phyloP scores from a whole-genome alignment of 2,113 vertebrate species.

The Myotis davidii region DNA sequence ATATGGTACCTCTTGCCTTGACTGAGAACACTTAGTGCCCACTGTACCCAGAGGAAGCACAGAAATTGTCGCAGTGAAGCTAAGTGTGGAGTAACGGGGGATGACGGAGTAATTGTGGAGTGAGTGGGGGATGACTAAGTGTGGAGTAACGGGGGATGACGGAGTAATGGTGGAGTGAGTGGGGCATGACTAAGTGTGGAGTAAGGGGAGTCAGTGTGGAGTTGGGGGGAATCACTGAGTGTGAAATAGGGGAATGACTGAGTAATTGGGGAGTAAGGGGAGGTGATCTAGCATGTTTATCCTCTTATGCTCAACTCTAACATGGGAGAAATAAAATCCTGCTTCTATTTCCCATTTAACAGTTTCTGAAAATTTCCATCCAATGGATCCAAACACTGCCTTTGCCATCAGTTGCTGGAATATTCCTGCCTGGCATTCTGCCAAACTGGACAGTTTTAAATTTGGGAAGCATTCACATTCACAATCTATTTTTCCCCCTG shows the following conservation, averaged over 20 bases:
- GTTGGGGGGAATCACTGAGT: not conserved
- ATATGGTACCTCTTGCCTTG: not conserved
- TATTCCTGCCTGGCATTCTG: not conserved
- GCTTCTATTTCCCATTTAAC: not conserved
- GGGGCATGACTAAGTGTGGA: not conserved
- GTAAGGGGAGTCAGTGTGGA: not conserved
- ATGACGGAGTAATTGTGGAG: not conserved
- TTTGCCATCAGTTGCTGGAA: not conserved
- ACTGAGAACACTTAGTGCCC: not conserved
- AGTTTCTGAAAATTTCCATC: not conserved
- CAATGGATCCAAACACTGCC: not conserved
- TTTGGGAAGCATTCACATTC: slow-evolving; percentile 7
- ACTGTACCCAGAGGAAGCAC: not conserved
- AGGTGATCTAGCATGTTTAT: not conserved
- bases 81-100: not conserved
- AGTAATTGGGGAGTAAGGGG: not conserved
- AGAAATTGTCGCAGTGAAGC: not conserved
- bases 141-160: not conserved
- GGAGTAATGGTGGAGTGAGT: no score
- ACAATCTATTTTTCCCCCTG: not conserved
- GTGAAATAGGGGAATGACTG: not conserved
- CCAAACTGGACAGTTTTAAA: not conserved
- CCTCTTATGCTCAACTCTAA: not conserved
- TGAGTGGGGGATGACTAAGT: not conserved
- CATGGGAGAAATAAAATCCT: not conserved